Evolutionary conservation across 2,888 invertebrate species (phyloP).

Genomic region (Microctonus brassicae): DNA sequence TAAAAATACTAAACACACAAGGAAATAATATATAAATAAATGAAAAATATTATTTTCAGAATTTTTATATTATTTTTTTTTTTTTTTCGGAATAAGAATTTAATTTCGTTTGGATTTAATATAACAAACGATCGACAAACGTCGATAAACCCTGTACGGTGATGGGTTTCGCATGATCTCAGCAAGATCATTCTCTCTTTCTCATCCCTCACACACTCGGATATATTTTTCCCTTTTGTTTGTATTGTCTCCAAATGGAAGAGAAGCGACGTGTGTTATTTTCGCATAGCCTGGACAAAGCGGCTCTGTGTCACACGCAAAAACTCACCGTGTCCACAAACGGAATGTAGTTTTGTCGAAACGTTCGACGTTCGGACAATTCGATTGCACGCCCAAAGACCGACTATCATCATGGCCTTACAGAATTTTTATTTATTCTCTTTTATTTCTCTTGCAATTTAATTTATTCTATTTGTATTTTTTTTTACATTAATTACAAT

Average conservation of each 20-base stretch:
- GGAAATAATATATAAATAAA: too few relatives aligned
- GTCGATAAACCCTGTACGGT: conserved; percentile 44
- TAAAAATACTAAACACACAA: too few relatives aligned
- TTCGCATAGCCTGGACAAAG: conserved; percentile 31
- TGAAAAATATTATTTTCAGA: too few relatives aligned
- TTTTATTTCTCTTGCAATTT: not conserved
- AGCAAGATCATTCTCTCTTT: conserved; percentile 33
- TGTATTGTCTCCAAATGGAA: conserved; percentile 28
- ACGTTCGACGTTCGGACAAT: conserved; percentile 40
- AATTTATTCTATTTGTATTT: not conserved
- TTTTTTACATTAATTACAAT: not conserved
- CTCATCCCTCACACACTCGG: conserved; percentile 18
- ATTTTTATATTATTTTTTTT: conserved; percentile 6
- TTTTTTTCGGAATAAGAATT: conserved; percentile 9
- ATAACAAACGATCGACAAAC: conserved; percentile 40
- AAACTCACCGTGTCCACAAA: conserved; percentile 53
- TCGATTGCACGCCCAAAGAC: conserved; percentile 25
- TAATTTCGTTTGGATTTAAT: conserved; percentile 3
- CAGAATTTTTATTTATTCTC: conserved; percentile 6
- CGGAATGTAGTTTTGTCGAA: conserved; percentile 54
- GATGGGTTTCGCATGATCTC: conserved; percentile 31
- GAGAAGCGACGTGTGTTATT: conserved; percentile 32
- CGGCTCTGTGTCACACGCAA: conserved; percentile 45
- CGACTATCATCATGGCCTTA: not conserved
- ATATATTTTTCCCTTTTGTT: conserved; percentile 23